Base-by-base conservation (phyloP, 2,888 invertebrate genomes). In the Troides oblongomaculatus region DNA sequence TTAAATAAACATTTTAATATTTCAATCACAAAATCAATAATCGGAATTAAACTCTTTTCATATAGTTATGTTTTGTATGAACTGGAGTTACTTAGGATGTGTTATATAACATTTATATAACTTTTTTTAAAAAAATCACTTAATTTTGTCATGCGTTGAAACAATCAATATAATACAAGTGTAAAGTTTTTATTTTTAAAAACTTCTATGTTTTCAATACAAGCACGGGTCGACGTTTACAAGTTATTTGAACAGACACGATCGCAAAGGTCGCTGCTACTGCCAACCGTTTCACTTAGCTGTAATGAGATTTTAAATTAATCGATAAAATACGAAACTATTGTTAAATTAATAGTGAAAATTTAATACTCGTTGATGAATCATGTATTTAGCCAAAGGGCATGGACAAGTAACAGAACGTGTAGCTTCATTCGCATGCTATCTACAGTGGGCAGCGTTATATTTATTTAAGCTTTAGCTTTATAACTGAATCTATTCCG, bases 261-360 rank as follows among this genome's bases (percentile, higher is more conserved):
- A 69, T 78, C 80, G 75, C 71, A 74, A 76, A 77, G 79, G 78
- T 81, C 79, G 80, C 83, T 84, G 80, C 83, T 84, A 90, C 89
- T 90, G 90, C 91, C 90, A 90, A 89, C 86, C 82, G 82, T 85
- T 82, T 86, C 84, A 84, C 81, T 82, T 87, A 88, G 84, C 74
- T 82, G 77, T 82, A 81, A 83, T 76, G 77, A 72, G 80, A 81
- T 64, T 74, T 76, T 76, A 80, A 73, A 76, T 75, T 74, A 78
- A 81, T 77, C 80, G 80, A 80, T 75, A 73, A 79, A 81, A 79
- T 86, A 88, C 82, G 81, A 84, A 84, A 85, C 79, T 84, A 88
- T 90, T 90, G 88, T 91, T 91, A 86, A 88, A 89, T 81, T 85
- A 87, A 87, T 90, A 91, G 89, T 85, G 78, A 89, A 90, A 90